Base-by-base conservation (phyloP, 2,888 invertebrate species). In the Chymomyza fuscimana region DNA sequence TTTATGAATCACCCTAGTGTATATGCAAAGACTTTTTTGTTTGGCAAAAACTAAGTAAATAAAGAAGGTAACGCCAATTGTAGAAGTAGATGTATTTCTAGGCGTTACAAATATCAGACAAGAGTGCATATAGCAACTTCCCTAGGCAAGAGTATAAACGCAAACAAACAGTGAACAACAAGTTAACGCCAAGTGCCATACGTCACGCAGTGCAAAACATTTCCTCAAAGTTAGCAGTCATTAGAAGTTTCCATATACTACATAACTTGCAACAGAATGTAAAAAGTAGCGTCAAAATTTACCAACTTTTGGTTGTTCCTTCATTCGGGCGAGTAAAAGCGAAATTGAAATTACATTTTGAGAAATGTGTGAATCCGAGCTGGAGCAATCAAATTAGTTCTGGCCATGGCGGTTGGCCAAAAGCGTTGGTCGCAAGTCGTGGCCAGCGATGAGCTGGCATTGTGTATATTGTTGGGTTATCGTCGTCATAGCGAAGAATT, bases 361-460 rank as follows among this genome's bases (percentile, higher is more conserved):
- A 64, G 61, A 16, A 22, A 7, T 58, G 74, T 72, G 72, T 54
- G 67, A 50, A 46, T 12, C 40, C 12, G 12, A 46, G 40, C 40
- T 46, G 12, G 12, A 46, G 40, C 40, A 46, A 46, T 46, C 12
- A 12, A 46, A 46, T 46, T 46, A 58, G 25, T 58, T 67, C 59
- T 40, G 63, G 59, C 50, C 63, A 79, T 77, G 81, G 67, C 68
- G 50, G 69, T 60, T 58, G 68, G 15, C 46, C 40, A 69, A 52
- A 65, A 83, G 69, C 88, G 88, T 70, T 89, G 91, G 87, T 90
- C 90, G 51, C 91, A 91, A 74, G 79, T 90, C 69, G 86, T 91
- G 74, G 89, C 90, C 67, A 86, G 85, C 51, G 78, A 82, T 67
- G 86, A 90, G 65, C 76, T 76, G 19, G 69, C 81, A 80, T 72